phyloP scores from a whole-genome alignment of 2,797 vertebrate species.

The Cichlasoma orientale region DNA sequence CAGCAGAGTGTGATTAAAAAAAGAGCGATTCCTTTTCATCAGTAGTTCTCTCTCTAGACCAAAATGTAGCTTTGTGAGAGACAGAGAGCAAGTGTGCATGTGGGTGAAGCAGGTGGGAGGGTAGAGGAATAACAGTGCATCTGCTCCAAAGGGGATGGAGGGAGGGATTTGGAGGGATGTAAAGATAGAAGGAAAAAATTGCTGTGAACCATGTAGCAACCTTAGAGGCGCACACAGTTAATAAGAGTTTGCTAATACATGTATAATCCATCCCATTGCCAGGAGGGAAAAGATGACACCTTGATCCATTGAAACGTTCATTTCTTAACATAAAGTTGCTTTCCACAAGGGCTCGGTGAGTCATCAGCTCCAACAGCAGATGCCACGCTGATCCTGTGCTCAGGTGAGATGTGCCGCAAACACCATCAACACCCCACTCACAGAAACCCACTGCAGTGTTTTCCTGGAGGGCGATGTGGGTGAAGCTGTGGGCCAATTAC shows the following conservation, averaged over 20 bases:
- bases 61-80: conserved; percentile 54
- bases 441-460: conserved; percentile 8
- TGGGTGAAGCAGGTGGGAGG: conserved; percentile 77
- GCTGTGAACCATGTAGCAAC: conserved; percentile 27
- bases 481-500: conserved; percentile 19
- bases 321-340: conserved; percentile 11
- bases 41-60: conserved; percentile 47
- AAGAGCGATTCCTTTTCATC: conserved; percentile 59
- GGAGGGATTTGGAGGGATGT: conserved; percentile 28
- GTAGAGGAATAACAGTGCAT: conserved; percentile 73
- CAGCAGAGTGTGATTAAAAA: conserved; percentile 55
- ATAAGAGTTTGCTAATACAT: conserved; percentile 36
- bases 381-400: conserved; percentile 23
- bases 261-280: conserved; percentile 36
- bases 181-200: conserved; percentile 44
- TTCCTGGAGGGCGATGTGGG: conserved; percentile 30
- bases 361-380: conserved; percentile 33
- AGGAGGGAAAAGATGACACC: conserved; percentile 11
- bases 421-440: conserved; percentile 19
- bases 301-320: conserved; percentile 31
- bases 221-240: conserved; percentile 20
- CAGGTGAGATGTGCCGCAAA: conserved; percentile 33
- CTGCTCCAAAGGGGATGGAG: conserved; percentile 48
- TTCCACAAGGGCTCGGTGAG: conserved; percentile 8
- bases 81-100: conserved; percentile 64